phyloP scores from a whole-genome alignment of 2,888 invertebrate genomes.

The Mesopsocus fuscifrons region DNA sequence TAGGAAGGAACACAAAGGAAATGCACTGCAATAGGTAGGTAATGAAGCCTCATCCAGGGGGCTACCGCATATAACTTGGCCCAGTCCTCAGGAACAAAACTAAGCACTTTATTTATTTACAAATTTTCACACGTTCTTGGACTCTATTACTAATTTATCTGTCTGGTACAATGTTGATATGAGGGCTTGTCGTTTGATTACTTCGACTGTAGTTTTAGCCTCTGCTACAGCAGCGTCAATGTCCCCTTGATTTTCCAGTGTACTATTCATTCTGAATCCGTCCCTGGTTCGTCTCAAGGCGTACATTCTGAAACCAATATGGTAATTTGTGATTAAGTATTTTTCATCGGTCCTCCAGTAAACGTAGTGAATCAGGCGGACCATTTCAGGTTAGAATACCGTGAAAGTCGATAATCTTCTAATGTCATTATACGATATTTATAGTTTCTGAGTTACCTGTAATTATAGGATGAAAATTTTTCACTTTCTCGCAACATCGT shows the following conservation, averaged over 20 bases:
- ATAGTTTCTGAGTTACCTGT: no score
- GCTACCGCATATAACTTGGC: no score
- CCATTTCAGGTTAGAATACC: no score
- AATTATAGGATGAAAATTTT: constrained; percentile 5
- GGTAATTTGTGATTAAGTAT: not conserved
- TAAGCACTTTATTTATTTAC: no score
- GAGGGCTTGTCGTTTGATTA: constrained; percentile 8
- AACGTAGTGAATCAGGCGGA: no score
- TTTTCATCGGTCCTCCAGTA: not conserved
- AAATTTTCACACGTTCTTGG: no score
- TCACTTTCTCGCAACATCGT: constrained; percentile 2
- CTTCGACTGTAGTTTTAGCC: not conserved
- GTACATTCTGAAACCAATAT: not conserved
- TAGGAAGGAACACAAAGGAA: no score
- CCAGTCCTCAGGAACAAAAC: no score
- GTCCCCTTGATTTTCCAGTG: not conserved
- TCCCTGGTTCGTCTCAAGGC: constrained; percentile 1
- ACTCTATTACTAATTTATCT: constrained; percentile 6
- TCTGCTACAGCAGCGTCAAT: constrained; percentile 3
- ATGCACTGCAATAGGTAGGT: no score
- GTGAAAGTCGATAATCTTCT: no score
- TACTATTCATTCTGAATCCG: not conserved
- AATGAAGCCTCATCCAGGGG: no score
- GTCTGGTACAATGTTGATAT: constrained; percentile 3
- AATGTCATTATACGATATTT: no score